These are phyloP conservation scores for Champsocephalus esox DNA, from an alignment of 2,797 vertebrate species.

Conservation along the genomic window DNA sequence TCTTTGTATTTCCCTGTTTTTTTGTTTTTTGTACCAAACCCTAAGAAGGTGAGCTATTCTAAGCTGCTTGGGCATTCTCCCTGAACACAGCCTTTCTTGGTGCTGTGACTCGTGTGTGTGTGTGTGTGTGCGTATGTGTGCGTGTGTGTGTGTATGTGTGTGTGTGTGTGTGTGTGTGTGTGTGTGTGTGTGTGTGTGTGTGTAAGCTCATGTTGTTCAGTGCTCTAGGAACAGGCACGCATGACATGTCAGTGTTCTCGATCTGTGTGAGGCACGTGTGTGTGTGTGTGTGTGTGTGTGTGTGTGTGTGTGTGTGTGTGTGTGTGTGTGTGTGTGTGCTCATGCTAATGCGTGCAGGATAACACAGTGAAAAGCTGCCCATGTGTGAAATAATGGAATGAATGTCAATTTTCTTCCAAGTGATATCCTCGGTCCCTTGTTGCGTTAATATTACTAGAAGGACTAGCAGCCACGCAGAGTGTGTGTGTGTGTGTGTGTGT, in stretches of 20 bases:
- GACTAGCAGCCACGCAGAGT: not conserved
- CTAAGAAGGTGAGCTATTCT: not conserved
- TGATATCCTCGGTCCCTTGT: constrained; percentile 14
- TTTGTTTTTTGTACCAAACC: not conserved
- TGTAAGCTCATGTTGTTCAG: not conserved
- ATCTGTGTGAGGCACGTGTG: not conserved
- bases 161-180: too few species aligned
- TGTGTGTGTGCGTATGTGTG: too few species aligned
- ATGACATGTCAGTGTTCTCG: not conserved
- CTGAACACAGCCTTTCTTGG: not conserved
- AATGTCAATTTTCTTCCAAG: constrained; percentile 35
- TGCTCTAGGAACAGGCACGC: not conserved
- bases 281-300: not conserved
- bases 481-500: too few species aligned
- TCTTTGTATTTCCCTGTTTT: too few species aligned
- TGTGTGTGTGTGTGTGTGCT: too few species aligned
- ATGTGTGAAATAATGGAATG: constrained; percentile 35
- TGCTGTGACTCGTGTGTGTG: not conserved
- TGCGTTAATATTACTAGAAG: constrained; percentile 5
- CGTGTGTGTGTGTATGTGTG: too few species aligned
- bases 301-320: too few species aligned
- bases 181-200: too few species aligned
- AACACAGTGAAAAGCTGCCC: constrained; percentile 4
- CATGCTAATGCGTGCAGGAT: not conserved
- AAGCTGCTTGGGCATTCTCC: not conserved